Conservation (phyloP, 2,797 vertebrate genomes). For the Acridotheres tristis region DNA sequence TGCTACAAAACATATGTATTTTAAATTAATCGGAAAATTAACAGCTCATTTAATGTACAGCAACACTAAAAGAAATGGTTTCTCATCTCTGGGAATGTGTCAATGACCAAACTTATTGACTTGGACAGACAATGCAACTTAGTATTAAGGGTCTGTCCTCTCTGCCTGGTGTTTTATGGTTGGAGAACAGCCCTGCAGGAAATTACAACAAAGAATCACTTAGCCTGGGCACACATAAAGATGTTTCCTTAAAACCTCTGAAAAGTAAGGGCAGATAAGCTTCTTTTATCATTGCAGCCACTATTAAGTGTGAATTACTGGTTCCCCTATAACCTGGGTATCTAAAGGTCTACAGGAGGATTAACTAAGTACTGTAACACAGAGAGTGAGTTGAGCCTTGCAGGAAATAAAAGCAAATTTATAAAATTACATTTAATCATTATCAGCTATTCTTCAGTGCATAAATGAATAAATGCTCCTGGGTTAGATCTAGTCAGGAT, state of each 20-base stretch:
- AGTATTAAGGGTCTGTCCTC: constrained; percentile 15
- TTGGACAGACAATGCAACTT: background rate
- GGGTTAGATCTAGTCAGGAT: constrained; percentile 42
- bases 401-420: constrained; percentile 16
- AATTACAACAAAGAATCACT: background rate
- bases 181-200: background rate
- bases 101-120: background rate
- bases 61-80: background rate
- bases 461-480: background rate
- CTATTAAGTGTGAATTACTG: background rate
- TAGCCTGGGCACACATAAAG: background rate
- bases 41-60: background rate
- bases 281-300: background rate
- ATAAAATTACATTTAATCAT: constrained; percentile 10
- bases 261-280: constrained; percentile 8
- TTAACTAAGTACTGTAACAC: background rate
- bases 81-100: background rate
- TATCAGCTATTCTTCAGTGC: background rate
- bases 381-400: background rate
- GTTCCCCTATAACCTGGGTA: background rate
- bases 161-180: constrained; percentile 29
- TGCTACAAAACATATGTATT: background rate
- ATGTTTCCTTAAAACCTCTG: constrained; percentile 18
- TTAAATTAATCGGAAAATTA: constrained; percentile 2
- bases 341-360: background rate